These are phyloP conservation scores for Gisinianus flammeolus DNA, from an alignment of 2,888 invertebrate genomes.

Conservation along the genomic window DNA sequence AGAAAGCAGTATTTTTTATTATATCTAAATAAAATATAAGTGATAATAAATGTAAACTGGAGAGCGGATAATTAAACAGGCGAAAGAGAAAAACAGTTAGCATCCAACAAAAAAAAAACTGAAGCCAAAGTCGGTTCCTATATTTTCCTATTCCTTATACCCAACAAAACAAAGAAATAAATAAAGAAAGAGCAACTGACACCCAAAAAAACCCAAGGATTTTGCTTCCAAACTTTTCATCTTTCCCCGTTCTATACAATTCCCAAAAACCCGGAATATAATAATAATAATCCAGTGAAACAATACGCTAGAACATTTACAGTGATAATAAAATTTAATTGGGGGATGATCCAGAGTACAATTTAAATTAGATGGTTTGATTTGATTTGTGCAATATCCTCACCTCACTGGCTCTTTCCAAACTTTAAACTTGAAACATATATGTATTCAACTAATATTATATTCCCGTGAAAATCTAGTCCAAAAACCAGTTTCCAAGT, in stretches of 20 bases:
- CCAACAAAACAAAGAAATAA: constrained; percentile 9
- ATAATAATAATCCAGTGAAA: no score
- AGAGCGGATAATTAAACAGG: not conserved
- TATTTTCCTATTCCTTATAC: no score
- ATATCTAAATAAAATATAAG: constrained; percentile 12
- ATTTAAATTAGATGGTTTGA: no score
- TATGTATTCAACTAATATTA: no score
- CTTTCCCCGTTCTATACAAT: not conserved
- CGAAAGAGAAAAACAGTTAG: constrained; percentile 3
- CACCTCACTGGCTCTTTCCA: no score
- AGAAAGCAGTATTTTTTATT: constrained; percentile 19
- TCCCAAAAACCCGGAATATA: not conserved
- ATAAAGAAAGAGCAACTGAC: not conserved
- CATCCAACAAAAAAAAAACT: constrained; percentile 28
- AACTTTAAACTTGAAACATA: no score
- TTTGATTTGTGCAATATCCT: no score
- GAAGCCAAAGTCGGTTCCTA: constrained; percentile 33
- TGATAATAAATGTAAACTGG: constrained; percentile 3
- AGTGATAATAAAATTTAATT: not conserved
- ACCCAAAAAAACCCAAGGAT: not conserved
- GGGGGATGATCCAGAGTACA: not conserved
- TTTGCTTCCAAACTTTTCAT: not conserved
- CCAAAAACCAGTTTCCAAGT: no score
- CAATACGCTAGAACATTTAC: not conserved
- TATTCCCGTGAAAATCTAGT: no score